phyloP scores from a whole-genome alignment of 2,113 vertebrate genomes.

The Cettia cetti region DNA sequence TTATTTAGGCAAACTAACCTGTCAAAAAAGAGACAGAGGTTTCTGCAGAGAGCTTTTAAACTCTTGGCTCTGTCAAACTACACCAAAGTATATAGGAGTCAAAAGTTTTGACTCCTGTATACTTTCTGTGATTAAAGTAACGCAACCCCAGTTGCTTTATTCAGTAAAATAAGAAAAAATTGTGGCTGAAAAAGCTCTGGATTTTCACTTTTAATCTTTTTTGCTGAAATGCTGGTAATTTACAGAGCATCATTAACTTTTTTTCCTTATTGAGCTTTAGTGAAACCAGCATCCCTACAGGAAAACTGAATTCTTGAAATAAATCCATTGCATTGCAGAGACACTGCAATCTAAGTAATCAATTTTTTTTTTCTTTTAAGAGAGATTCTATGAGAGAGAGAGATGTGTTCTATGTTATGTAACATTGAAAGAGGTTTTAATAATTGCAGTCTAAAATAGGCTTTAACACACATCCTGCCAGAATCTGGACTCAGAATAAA shows the following conservation, averaged over 20 bases:
- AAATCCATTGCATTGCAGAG: background rate
- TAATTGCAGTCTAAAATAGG: background rate
- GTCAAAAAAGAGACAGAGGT: background rate
- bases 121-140: background rate
- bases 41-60: background rate
- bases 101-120: background rate
- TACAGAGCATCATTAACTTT: background rate
- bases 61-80: background rate
- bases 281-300: background rate
- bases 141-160: background rate
- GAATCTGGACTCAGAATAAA: background rate
- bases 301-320: background rate
- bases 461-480: background rate
- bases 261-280: background rate
- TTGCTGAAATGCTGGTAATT: rapidly evolving
- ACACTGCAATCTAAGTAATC: background rate
- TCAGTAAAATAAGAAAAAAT: background rate
- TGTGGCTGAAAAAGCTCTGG: background rate
- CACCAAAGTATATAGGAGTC: no score
- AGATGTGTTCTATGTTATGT: background rate
- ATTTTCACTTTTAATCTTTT: background rate
- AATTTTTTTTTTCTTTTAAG: background rate
- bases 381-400: no score
- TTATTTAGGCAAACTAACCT: background rate
- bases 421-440: background rate